Percentiles rank a stretch among this genome's conserved stretches.
Conservation (phyloP, 2,888 invertebrate species). For the Fragum whitleyi region DNA sequence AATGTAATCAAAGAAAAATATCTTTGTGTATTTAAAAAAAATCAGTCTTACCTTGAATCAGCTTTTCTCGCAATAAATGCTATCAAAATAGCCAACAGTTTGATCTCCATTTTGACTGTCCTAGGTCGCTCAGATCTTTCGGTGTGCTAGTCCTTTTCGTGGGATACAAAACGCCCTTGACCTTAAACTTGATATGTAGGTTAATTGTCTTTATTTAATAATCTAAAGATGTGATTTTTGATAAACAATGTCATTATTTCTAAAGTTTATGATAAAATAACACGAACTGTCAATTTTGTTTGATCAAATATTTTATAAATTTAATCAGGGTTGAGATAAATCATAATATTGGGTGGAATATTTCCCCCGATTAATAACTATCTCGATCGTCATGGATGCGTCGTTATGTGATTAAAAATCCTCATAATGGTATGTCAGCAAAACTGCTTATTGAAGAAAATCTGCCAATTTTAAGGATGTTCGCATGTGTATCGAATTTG, state of each 20-base stretch:
- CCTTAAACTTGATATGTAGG: background rate
- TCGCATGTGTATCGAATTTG: too few species aligned
- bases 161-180: slow-evolving; percentile 6
- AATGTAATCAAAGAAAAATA: too few species aligned
- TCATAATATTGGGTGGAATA: background rate
- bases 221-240: background rate
- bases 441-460: background rate
- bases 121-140: background rate
- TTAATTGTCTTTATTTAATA: background rate
- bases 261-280: background rate
- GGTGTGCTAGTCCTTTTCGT: background rate
- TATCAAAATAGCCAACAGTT: background rate
- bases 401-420: background rate
- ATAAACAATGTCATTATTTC: slow-evolving; percentile 10
- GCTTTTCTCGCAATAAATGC: background rate
- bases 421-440: background rate
- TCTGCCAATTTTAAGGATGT: too few species aligned
- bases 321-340: background rate
- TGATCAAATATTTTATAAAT: slow-evolving; percentile 12
- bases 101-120: slow-evolving; percentile 9
- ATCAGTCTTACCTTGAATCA: slow-evolving; percentile 9
- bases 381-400: background rate
- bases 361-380: background rate
- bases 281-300: slow-evolving; percentile 15
- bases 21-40: too few species aligned